Evolutionary conservation across 1,140 invertebrate genomes (phyloP).

Genomic region (Cecropterus lyciades): DNA sequence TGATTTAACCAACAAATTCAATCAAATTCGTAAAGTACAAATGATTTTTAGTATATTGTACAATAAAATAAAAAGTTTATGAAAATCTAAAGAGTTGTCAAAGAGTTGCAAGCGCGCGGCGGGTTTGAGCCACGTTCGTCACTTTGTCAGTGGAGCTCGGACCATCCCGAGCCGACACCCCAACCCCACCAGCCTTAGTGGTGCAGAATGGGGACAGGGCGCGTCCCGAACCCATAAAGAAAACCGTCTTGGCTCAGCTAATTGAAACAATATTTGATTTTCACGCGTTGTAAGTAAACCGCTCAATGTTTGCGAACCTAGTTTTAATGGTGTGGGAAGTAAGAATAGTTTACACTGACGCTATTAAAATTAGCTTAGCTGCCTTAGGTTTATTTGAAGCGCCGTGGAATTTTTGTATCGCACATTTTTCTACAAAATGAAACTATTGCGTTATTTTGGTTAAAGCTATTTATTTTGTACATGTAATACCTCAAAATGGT

Average conservation of each 20-base stretch:
- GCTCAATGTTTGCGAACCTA: background rate
- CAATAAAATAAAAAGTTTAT: conserved; percentile 5
- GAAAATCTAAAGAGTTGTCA: conserved; percentile 26
- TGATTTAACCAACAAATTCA: no score
- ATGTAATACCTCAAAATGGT: no score
- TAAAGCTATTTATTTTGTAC: no score
- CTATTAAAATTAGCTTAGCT: background rate
- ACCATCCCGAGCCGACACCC: conserved; percentile 51
- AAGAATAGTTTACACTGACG: background rate
- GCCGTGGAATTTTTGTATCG: no score
- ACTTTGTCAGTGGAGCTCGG: conserved; percentile 56
- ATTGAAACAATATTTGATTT: conserved; percentile 76
- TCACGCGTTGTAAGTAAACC: conserved; percentile 13
- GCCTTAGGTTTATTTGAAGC: no score
- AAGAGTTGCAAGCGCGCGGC: conserved; percentile 31
- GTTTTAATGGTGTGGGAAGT: background rate
- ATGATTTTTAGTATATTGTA: background rate
- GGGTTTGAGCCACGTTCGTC: conserved; percentile 51
- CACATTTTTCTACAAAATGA: no score
- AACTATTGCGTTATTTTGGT: no score
- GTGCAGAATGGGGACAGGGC: conserved; percentile 76
- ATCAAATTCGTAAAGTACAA: no score
- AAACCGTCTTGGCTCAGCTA: conserved; percentile 73
- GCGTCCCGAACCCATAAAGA: conserved; percentile 76
- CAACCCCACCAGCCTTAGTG: conserved; percentile 56